Evolutionary conservation across 2,797 vertebrate species (phyloP).

Genomic region (Bryconaethiops microstoma): DNA sequence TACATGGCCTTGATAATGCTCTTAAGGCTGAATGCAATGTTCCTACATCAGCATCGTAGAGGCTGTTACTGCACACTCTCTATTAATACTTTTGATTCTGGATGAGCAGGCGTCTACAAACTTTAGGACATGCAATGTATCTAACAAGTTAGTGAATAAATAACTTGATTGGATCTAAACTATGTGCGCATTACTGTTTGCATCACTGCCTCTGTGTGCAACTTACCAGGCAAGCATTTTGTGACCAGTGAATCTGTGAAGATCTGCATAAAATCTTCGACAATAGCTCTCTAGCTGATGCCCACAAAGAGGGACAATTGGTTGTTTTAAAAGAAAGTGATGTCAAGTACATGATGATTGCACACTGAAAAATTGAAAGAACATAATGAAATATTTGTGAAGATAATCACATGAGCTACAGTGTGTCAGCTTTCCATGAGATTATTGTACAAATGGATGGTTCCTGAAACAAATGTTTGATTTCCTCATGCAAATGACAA

Average conservation of each 20-base stretch:
- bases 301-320: conserved; percentile 5
- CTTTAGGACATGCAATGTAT: neutral
- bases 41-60: too few relatives aligned
- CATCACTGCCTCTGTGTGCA: neutral
- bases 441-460: neutral
- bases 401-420: neutral
- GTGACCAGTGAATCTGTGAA: conserved; percentile 13
- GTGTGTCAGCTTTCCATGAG: neutral
- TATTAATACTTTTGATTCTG: too few relatives aligned
- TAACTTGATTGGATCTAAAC: neutral
- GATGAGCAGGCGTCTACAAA: too few relatives aligned
- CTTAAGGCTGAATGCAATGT: too few relatives aligned
- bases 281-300: neutral
- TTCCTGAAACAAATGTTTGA: too few relatives aligned
- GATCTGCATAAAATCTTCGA: conserved; percentile 14
- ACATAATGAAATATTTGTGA: conserved; percentile 21
- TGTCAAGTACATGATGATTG: conserved; percentile 14
- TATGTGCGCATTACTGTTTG: neutral
- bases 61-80: too few relatives aligned
- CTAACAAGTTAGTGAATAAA: neutral
- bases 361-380: conserved; percentile 10
- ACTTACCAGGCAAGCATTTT: neutral
- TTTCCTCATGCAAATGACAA: neutral
- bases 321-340: neutral
- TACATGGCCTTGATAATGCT: too few relatives aligned